Evolutionary conservation across 2,797 vertebrate genomes (phyloP), one percentile per base, ranked within the genome.

Genomic region (Calcarius lapponicus): DNA sequence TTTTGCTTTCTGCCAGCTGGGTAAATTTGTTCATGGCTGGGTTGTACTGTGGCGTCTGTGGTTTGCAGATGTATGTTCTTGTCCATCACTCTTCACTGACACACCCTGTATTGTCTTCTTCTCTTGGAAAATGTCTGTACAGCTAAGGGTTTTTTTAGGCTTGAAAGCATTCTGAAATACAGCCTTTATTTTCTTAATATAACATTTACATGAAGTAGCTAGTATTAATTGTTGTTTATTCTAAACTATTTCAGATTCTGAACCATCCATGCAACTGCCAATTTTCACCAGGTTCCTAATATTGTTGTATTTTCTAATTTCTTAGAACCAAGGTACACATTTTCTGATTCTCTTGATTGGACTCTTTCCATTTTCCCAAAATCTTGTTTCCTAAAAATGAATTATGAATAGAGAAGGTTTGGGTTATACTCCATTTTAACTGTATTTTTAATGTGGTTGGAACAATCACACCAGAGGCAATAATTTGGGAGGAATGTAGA

Each of bases 31-130:
- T 79, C 13, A 2, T 50, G 88, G 45, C 58, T 81, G 84, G n/a
- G 13, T 48, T 72, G 38, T 40, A 40, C 51, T 38, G 56, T 4
- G 67, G 91, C 5, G 6, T 84, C 88, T 96, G 94, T 88, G 88
- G 95, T 94, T 94, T 93, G 64, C 38, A 80, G 80, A 85, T 81
- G 42, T 64, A 71, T 73, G 50, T 83, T 90, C 74, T 69, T 94
- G 61, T 62, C 10, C 6, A 38, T 80, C 43, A 26, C 38, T 76
- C 51, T 70, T 67, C 3, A 0, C 2, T 73, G 93, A 60, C 92
- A 92, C 79, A 80, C 86, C 84, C 93, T 73, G n/a, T 21, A 88
- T 86, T 95, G 86, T 92, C 80, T 83, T 95, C 60, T 93, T 92
- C 58, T 45, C 34, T 78, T 86, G 80, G 83, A 86, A 88, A 32